Evolutionary conservation across 2,113 vertebrate genomes (phyloP), one percentile per base, ranked within the genome.

Genomic region (Dasyornis broadbenti): DNA sequence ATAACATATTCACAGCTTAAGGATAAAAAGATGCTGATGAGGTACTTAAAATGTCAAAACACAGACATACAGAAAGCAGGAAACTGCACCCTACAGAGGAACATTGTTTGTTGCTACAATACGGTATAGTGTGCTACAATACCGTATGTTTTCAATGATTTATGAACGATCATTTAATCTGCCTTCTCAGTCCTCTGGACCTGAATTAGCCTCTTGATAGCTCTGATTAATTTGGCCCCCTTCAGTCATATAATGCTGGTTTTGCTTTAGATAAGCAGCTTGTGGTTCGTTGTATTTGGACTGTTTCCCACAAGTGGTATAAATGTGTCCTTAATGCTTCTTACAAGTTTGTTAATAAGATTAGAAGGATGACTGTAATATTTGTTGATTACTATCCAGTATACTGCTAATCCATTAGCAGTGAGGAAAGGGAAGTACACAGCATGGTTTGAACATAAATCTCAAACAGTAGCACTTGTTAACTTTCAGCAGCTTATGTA

Each of bases 381-480:
- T 97, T 96, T 97, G 95, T 96, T 94, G 95, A 97, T 95, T 95
- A 94, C 94, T 96, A 96, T 94, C 96, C 87, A 63, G 82, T 89
- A 91, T 87, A 83, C 42, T 81, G 76, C 83, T 97, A 97, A 96
- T 97, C 95, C 89, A 23, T 56, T 57, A 69, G 60, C 1, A 0
- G 82, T 65, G 76, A 93, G 90, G 93, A 95, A 94, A 92, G 66
- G 90, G 94, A 97, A 89, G 81, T 91, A 70, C 89, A 94, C 89
- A 81, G 92, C 92, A 91, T 89, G 86, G 94, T 95, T 96, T 95
- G 88, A 95, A 80, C 86, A 84, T 90, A 97, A 98, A 97, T 97
- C 96, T 93, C 88, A 93, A 97, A 98, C 97, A 97, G 97, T 97
- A 98, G 97, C 97, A 97, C 91, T 97, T 97, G 92, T 98, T 97